Conservation (phyloP, 2,113 vertebrate species). For the Genyomyrus donnyi region DNA sequence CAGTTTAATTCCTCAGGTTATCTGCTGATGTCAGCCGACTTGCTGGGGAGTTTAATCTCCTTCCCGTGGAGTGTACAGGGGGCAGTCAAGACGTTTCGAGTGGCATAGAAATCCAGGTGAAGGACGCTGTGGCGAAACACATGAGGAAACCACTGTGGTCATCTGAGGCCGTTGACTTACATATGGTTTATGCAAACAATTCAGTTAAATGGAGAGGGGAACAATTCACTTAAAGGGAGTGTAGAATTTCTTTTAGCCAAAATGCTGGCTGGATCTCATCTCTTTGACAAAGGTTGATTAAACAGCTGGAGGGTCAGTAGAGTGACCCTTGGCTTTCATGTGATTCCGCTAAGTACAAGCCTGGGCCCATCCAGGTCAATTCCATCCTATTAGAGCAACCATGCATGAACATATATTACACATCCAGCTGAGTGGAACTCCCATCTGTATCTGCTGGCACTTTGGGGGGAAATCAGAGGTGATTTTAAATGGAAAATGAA, state of each 20-base stretch:
- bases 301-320: not conserved
- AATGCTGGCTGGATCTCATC: not conserved
- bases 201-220: not conserved
- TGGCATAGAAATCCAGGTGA: not conserved
- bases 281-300: not conserved
- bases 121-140: not conserved
- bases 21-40: not conserved
- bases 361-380: not conserved
- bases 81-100: not conserved
- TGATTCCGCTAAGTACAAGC: not conserved
- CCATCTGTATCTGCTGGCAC: not conserved
- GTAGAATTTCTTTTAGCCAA: not conserved
- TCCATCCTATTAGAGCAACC: slow-evolving; percentile 3
- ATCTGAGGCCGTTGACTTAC: not conserved
- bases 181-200: not conserved
- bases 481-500: not conserved
- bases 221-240: not conserved
- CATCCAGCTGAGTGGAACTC: not conserved
- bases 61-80: not conserved
- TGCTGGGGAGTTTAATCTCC: not conserved
- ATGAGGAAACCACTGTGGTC: not conserved
- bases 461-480: not conserved
- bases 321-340: not conserved
- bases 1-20: not conserved
- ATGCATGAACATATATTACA: not conserved